Evolutionary conservation across 2,113 vertebrate species (phyloP), one percentile per base, ranked within the genome.

Genomic region (Triplophysa siluroides): DNA sequence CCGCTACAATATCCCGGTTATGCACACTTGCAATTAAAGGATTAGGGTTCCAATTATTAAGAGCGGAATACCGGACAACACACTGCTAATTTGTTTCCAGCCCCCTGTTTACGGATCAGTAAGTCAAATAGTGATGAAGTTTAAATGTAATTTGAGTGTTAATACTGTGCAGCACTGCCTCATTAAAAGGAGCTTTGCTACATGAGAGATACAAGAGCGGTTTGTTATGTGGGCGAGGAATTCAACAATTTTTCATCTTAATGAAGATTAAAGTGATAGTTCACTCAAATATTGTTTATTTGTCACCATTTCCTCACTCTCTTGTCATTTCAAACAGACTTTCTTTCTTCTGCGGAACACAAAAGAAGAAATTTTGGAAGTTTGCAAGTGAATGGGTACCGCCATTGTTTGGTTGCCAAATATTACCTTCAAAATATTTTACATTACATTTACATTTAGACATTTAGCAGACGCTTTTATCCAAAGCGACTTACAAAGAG

Each of bases 21-120:
- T 43, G 61, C 24, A 38, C 62, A 88, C 88, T 89, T 81, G 84
- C 88, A 91, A 90, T 92, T 92, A 92, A 90, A 82, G 86, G 89
- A 90, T 90, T 90, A 90, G 84, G 83, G 85, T 64, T 54, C 74
- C 82, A 83, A 89, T 90, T 84, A 91, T 89, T 83, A n/a, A 82
- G 86, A 85, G 38, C 12, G 52, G 38, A 66, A 24, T 29, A 50
- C 1, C 21, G 63, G 43, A 65, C 65, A 61, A 76, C 84, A 79
- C 83, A 74, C 78, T 83, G 47, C 84, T 86, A 75, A 87, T 85
- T 83, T 74, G 76, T 81, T 88, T 80, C 85, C 80, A 83, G 85
- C 58, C n/a, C 45, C 62, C 77, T 82, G 76, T 78, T 66, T 70
- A 29, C 74, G 56, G 47, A 61, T 58, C 54, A 43, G 64, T 82